Evolutionary conservation across 2,797 vertebrate species (phyloP), one percentile per base, ranked within the genome.

Genomic region (Pitangus sulphuratus): DNA sequence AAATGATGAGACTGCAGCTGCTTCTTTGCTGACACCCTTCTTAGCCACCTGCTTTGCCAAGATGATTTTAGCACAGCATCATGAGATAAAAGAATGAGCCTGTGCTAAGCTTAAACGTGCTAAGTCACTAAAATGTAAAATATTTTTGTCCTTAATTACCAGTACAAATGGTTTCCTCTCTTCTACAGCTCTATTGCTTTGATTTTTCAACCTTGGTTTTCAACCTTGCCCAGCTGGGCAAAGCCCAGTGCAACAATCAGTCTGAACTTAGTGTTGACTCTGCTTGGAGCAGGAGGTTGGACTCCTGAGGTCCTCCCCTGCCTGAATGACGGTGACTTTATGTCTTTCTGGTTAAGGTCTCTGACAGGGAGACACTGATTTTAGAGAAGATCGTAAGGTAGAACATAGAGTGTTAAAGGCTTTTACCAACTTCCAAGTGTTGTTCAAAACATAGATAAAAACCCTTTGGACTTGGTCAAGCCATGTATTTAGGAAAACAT

Each of bases 61-160:
- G 90, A 87, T 40, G 81, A 89, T 94, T 94, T 92, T 87, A 94
- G 90, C 61, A 58, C 61, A 77, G 84, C 80, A 64, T 82, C 81
- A 71, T 74, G 84, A 94, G 42, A 94, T 25, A 81, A 75, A 90
- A 95, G 84, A 91, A 45, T 0, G 8, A 94, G 90, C 68, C 68
- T 96, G 68, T 71, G 92, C 87, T 91, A 94, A 95, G 93, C 90
- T 93, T 87, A 92, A 93, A 92, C 69, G 93, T 87, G 78, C 92
- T 79, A 95, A 94, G 71, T 87, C 84, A 84, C 81, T 93, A 47
- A 96, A 93, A 94, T 90, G 71, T 57, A 87, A 94, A 95, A 87
- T 91, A 91, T 91, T 95, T 96, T 79, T 87, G 87, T 87, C 82
- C 68, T 72, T 65, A 90, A 17, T 97, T 89, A 65, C 28, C 35